phyloP scores from a whole-genome alignment of 2,113 vertebrate genomes.

The Percina caprodes region DNA sequence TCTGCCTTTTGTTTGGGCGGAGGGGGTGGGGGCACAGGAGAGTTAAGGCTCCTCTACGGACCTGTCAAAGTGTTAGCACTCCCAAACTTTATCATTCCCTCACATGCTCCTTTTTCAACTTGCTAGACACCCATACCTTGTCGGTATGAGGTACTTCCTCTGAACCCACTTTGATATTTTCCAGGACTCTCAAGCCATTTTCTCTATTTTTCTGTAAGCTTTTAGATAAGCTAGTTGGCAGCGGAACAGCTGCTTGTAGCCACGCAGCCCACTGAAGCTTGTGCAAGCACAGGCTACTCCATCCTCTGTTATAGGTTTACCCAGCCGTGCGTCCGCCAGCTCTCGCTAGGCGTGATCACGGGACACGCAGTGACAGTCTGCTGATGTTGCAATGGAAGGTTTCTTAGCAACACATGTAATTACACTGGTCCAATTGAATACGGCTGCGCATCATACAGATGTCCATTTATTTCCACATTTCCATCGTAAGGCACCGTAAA shows the following conservation, averaged over 20 bases:
- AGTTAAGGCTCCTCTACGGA: slow-evolving; percentile 53
- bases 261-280: not conserved
- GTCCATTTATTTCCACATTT: too few relatives aligned
- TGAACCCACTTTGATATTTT: not conserved
- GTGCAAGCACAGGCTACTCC: slow-evolving; percentile 3
- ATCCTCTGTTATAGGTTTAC: not conserved
- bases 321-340: not conserved
- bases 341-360: slow-evolving; percentile 69
- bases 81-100: slow-evolving; percentile 44
- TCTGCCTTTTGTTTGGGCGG: slow-evolving; percentile 76
- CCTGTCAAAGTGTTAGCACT: slow-evolving; percentile 67
- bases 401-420: slow-evolving; percentile 41
- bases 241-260: slow-evolving; percentile 9
- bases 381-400: slow-evolving; percentile 62
- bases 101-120: slow-evolving; percentile 38
- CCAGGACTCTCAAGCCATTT: not conserved
- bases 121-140: slow-evolving; percentile 10
- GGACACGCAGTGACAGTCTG: slow-evolving; percentile 61
- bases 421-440: too few relatives aligned
- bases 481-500: too few relatives aligned
- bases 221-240: not conserved
- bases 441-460: too few relatives aligned
- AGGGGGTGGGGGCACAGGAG: slow-evolving; percentile 38
- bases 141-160: slow-evolving; percentile 9
- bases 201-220: not conserved